Percentiles rank a stretch among this genome's conserved stretches.
Evolutionary conservation across 1,140 invertebrate species (phyloP).

Genomic region (Oryzaephilus surinamensis): DNA sequence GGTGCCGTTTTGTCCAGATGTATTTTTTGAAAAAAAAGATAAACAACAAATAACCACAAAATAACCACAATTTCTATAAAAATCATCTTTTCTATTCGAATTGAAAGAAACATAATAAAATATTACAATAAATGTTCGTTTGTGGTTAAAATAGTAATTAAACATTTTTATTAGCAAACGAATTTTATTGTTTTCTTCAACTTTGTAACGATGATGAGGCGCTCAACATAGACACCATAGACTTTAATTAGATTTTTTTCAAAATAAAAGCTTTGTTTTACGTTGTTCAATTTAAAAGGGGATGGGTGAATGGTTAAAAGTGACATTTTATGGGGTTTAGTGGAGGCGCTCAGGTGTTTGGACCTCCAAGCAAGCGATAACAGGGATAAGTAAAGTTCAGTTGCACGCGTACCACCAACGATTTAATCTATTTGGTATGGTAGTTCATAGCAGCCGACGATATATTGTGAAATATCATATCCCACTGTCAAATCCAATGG

Average conservation of each 20-base stretch:
- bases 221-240: too few species aligned
- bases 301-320: constrained; percentile 5
- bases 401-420: constrained; percentile 24
- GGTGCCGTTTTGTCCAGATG: constrained; percentile 9
- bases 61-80: too few species aligned
- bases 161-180: too few species aligned
- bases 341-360: constrained; percentile 31
- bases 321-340: constrained; percentile 18
- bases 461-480: constrained; percentile 37
- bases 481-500: constrained; percentile 34
- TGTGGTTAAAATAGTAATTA: too few species aligned
- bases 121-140: too few species aligned
- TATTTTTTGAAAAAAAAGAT: too few species aligned
- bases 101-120: too few species aligned
- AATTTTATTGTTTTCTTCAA: not conserved
- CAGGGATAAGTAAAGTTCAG: constrained; percentile 34
- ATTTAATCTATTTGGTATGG: constrained; percentile 32
- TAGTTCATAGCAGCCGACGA: constrained; percentile 30
- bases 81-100: too few species aligned
- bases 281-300: not conserved
- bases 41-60: too few species aligned
- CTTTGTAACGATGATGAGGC: not conserved
- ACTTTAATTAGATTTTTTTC: too few species aligned
- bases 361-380: constrained; percentile 34
- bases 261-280: not conserved